Conservation (phyloP, 2,888 invertebrate genomes). For the Stenchaetothrips biformis region DNA sequence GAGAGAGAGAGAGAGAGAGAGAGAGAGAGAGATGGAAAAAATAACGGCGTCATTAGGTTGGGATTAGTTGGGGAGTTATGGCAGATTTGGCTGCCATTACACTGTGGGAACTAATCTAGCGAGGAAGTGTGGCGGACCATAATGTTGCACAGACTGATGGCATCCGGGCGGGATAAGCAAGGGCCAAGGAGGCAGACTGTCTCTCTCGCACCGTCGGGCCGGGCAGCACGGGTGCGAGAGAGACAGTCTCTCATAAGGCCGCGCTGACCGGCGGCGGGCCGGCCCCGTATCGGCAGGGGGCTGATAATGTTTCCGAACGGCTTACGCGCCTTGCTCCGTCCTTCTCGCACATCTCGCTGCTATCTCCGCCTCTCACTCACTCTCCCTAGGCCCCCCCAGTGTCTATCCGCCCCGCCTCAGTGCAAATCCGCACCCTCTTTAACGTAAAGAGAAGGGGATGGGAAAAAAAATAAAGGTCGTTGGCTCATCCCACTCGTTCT, state of each 20-base stretch:
- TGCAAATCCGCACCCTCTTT: slow-evolving; percentile 6
- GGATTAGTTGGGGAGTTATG: background rate
- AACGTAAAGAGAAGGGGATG: background rate
- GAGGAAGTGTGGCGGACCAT: background rate
- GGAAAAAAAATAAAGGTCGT: background rate
- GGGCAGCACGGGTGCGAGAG: too few species aligned
- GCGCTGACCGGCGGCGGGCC: background rate
- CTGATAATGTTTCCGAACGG: slow-evolving; percentile 19
- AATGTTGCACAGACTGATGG: too few species aligned
- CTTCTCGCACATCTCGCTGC: background rate
- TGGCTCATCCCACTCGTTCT: background rate
- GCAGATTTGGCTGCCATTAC: background rate
- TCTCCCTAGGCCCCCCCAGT: background rate
- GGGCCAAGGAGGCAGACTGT: too few species aligned
- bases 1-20: background rate
- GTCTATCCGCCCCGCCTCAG: background rate
- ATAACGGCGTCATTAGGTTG: background rate
- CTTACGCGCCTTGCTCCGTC: background rate
- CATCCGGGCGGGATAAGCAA: too few species aligned
- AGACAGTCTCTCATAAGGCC: too few species aligned
- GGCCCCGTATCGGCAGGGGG: slow-evolving; percentile 1
- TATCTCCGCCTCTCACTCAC: background rate
- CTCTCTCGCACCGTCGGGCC: too few species aligned
- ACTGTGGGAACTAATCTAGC: background rate
- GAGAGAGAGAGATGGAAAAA: background rate